Evolutionary conservation across 2,113 vertebrate genomes (phyloP), one percentile per base, ranked within the genome.

Genomic region (Rhabdornis inornatus): DNA sequence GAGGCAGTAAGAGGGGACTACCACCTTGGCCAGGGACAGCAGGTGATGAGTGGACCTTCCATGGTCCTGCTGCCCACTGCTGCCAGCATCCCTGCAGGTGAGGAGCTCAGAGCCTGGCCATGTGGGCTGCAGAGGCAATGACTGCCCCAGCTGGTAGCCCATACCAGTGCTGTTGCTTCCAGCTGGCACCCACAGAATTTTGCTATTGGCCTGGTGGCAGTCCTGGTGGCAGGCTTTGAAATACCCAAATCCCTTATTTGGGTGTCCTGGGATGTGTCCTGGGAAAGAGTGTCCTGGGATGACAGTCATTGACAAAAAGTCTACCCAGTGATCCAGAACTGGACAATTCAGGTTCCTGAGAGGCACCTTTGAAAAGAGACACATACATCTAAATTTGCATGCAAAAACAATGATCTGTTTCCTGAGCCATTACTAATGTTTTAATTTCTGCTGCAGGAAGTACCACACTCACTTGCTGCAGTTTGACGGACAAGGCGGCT

Each of bases 401-500:
- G 52, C 52, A 45, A 60, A 83, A 49, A 1, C 7, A 80, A 5
- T 25, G 37, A 3, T 72, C 21, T 70, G 69, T 97, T 90, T 76
- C 37, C 25, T 27, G 42, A 75, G 49, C 72, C 69, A 13, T 91
- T 65, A 25, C 89, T 97, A 76, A 97, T 80, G 72, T 68, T 93
- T 95, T 64, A 7, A 76, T 97, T 97, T 95, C 91, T 96, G 4
- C 79, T 57, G 69, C 97, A 99, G 99, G 99, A 99, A 99, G 97
- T 99, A 99, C 97, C 99, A 99, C 96, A 99, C 98, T 78, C 99
- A 99, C 97, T 97, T 99, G 97, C 98, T 99, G 95, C 99, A 99
- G 97, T 99, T 99, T 86, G 99, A 99, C 5, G 99, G 99, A 9
- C 99, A 99, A 98, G 99, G 99, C 2, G 99, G 99, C 80, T 99